Percentiles rank a stretch among this genome's conserved stretches.
Evolutionary conservation across 2,888 invertebrate genomes (phyloP).

Genomic region (Scelioninae gen. 2): DNA sequence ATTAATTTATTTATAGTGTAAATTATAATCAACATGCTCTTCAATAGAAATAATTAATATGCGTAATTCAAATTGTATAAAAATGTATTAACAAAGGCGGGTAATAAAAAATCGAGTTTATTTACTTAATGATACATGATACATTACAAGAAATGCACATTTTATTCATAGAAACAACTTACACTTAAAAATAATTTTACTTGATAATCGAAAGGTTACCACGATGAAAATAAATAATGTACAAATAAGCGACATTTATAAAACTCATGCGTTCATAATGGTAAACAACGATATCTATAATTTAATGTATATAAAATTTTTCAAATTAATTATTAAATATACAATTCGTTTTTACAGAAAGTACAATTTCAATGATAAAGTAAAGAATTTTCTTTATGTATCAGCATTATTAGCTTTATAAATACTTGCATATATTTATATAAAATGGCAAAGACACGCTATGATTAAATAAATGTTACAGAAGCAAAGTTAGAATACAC

Average conservation of each 20-base stretch:
- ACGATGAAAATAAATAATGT: constrained; percentile 22
- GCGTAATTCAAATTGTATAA: no score
- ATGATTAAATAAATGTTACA: no score
- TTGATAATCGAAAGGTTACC: constrained; percentile 25
- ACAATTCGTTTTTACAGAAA: constrained; percentile 7
- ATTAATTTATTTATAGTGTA: no score
- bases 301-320: constrained; percentile 4
- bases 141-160: constrained; percentile 18
- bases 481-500: no score
- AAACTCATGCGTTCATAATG: neutral
- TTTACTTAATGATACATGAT: constrained; percentile 22
- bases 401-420: no score
- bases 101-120: constrained; percentile 28
- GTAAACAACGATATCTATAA: neutral
- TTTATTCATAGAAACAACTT: constrained; percentile 11
- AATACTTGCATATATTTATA: no score
- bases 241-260: constrained; percentile 11
- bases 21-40: neutral
- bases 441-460: no score
- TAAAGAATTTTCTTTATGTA: neutral
- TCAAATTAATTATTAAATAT: constrained; percentile 11
- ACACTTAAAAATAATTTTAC: constrained; percentile 7
- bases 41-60: neutral
- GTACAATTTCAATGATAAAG: constrained; percentile 6
- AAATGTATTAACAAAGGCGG: constrained; percentile 6